Base-by-base conservation (phyloP, 2,797 vertebrate genomes). In the Neosilurus hyrtlii region DNA sequence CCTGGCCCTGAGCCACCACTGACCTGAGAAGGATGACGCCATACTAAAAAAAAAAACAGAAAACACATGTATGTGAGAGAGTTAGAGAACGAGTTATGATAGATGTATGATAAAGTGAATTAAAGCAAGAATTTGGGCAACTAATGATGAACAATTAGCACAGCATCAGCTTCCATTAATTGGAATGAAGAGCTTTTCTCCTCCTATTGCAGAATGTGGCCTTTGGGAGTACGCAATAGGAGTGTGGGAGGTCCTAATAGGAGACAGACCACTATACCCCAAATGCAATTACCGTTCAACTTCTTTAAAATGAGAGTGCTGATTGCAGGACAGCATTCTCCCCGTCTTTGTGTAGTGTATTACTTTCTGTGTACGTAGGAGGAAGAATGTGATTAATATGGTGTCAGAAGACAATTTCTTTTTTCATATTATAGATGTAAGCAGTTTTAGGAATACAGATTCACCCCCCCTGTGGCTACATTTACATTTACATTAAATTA, bases 271-370 rank as follows among this genome's bases (percentile, higher is more conserved):
- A 56, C 73, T 79, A 62, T 56, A 83, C 75, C 66, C 72, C 62
- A 74, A 80, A 83, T 82, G 80, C 73, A 84, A 88, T 86, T 83
- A 84, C 77, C 20, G 26, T 54, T 80, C 76, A 80, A 43, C 54
- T 80, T 62, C 75, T 81, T 72, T 62, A n/a, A 62, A 78, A 79
- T 62, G 30, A 73, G 67, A 2, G 26, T 57, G 59, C 26, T 79
- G 67, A 63, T 68, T 14, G 57, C 57, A 65, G 59, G 76, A 52
- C 76, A 56, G 68, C 22, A 52, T 62, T 65, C n/a, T 49, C 49
- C 22, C 68, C 11, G 12, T 78, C 56, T 30, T 8, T 54, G 26
- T 65, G 51, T 6, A 66, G 26, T 75, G 30, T 56, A 74, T 75
- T 67, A 75, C 51, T n/a, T 57, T 67, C n/a, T 56, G 24, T 65